Base-by-base conservation (phyloP, 2,888 invertebrate species). In the Hydropsyche betteni region DNA sequence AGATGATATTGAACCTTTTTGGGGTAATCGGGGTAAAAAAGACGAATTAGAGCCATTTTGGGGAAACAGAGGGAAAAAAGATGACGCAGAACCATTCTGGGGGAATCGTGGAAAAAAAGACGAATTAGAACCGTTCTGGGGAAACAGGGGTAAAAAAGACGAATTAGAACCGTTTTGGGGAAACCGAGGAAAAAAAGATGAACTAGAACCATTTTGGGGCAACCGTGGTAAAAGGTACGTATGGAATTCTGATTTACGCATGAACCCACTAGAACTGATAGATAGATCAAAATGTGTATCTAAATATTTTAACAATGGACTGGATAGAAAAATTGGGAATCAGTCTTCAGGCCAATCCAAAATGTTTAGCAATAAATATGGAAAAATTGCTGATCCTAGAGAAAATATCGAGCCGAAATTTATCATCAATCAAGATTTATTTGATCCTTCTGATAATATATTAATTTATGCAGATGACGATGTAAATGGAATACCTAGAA, bases 81-180 rank as follows among this genome's bases (percentile, higher is more conserved):
- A 83, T 75, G 77, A 84, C 72, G 84, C 85, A 7, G 79, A 80
- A 53, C 86, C 86, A 1, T 87, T 87, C 81, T 87, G 87, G 87
- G 77, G 75, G 5, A 78, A 75, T 12, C 52, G 76, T n/a, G 78
- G 74, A 5, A 76, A 78, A 70, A 69, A 73, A 53, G 10, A 69
- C 5, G n/a, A 10, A 7, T 0, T 51, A 34, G 73, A 75, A 34
- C 36, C 34, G 34, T 14, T 55, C 4, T 79, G 79, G 79, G 79
- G 78, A 34, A 80, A 80, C 73, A 75, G 81, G 79, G 77, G 81
- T 24, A 78, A 70, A 44, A 81, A 82, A 68, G 80, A 83, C 75
- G 77, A 84, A 73, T 84, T 85, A 7, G 79, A 80, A 53, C 86
- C 86, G 1, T 87, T 87, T 81, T 87, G 87, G 87, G 77, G 75